Evolutionary conservation across 2,797 vertebrate species (phyloP), one percentile per base, ranked within the genome.

Genomic region (Danio choprae): DNA sequence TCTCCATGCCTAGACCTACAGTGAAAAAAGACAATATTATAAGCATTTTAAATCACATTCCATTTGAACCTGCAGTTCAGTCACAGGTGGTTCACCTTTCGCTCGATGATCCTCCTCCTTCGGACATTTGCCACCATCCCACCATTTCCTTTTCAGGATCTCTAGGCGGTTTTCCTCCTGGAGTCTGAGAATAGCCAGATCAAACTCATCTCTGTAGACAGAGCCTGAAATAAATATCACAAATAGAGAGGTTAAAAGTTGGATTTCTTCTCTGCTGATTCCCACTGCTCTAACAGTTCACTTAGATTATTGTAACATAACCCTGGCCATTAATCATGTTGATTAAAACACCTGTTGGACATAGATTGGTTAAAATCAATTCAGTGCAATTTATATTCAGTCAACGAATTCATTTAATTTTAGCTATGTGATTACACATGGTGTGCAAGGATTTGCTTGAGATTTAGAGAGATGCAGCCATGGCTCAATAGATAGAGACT

Each of bases 111-210:
- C 97, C 88, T 98, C 98, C 87, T 99, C 98, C 88, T 97, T 99
- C 73, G 98, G 98, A 89, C 98, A 99, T 86, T 96, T 97, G 20
- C 98, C 98, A 5, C 98, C 98, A 74, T 99, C 98, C 98, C 98
- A 99, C 98, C 98, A 99, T 82, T 98, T 98, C 43, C 97, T 93
- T 90, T 99, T 99, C 46, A 99, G 93, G 86, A 99, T 98, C 80
- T 99, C 98, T 83, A 99, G 88, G 20, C 97, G 96, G 90, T 99
- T 99, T 91, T 97, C 98, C 89, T 99, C 98, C 89, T 99, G 98
- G 71, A 99, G 89, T 89, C 96, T 98, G 59, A 99, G 96, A 86
- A 99, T 99, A 90, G 98, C 98, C 90, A 99, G 70, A 67, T 88
- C 85, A 64, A 88, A 88, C 84, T 88, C 87, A 63, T 88, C 87